Evolutionary conservation across 2,797 vertebrate genomes (phyloP).

Genomic region (Pseudocheirus occidentalis): DNA sequence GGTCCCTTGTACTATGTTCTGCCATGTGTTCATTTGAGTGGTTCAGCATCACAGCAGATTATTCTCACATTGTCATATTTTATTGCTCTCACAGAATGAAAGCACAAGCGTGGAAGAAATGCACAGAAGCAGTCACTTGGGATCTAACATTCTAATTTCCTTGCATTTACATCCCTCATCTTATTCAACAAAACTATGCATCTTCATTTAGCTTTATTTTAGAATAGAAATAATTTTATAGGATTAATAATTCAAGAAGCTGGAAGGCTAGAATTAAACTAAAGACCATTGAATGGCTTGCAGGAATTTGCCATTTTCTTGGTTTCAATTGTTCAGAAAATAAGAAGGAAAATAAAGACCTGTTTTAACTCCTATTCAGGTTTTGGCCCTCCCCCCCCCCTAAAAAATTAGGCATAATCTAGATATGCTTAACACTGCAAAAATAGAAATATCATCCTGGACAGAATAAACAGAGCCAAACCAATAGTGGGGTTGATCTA

Average conservation of each 20-base stretch:
- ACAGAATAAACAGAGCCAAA: neutral
- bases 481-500: neutral
- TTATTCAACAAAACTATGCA: neutral
- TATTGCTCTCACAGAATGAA: conserved; percentile 41
- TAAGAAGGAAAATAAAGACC: neutral
- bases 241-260: neutral
- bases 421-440: neutral
- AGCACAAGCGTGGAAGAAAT: conserved; percentile 56
- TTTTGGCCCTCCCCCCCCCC: neutral
- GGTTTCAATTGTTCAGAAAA: neutral
- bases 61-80: conserved; percentile 35
- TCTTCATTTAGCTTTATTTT: neutral
- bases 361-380: neutral
- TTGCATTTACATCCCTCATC: neutral
- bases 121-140: neutral
- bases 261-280: neutral
- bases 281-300: neutral
- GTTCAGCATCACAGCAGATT: neutral
- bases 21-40: neutral
- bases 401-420: neutral
- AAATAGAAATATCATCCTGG: neutral
- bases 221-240: neutral
- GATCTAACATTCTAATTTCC: neutral
- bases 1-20: neutral
- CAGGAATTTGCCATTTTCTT: neutral